Conservation (phyloP, 2,797 vertebrate genomes). For the Crenichthys baileyi region DNA sequence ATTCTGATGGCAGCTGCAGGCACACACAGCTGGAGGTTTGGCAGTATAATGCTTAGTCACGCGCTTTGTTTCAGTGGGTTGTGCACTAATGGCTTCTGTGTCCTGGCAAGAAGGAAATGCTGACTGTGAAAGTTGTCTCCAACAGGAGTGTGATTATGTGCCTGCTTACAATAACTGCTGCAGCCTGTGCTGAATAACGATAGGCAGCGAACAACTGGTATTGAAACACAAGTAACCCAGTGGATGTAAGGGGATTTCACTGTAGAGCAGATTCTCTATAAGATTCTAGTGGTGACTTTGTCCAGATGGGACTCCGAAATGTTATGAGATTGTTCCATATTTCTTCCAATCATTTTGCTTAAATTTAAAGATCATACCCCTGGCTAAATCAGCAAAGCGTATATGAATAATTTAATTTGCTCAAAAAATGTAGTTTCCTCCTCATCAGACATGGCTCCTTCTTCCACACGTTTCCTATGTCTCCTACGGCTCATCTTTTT, state of each 20-base stretch:
- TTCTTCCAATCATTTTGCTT: not conserved
- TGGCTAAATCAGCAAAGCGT: too few species aligned
- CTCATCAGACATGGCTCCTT: not conserved
- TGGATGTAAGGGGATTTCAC: not conserved
- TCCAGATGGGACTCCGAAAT: not conserved
- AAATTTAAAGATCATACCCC: not conserved
- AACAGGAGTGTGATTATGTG: constrained; percentile 47
- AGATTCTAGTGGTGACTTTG: not conserved
- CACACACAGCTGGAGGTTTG: constrained; percentile 27
- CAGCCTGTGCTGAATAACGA: constrained; percentile 34
- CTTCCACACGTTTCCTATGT: not conserved
- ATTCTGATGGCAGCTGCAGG: constrained; percentile 15
- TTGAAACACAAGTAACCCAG: constrained; percentile 1
- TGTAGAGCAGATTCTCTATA: not conserved
- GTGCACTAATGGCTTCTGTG: constrained; percentile 51
- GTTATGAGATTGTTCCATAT: too few species aligned
- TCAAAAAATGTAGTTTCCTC: not conserved
- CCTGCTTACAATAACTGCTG: constrained; percentile 39
- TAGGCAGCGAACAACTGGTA: constrained; percentile 10
- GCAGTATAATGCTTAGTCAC: constrained; percentile 55
- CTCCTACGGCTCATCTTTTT: not conserved
- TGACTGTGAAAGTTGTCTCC: constrained; percentile 47
- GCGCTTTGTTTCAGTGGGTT: constrained; percentile 48
- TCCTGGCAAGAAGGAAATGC: constrained; percentile 54
- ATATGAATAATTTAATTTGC: not conserved